phyloP scores from a whole-genome alignment of 2,113 vertebrate genomes.

The Prionailurus bengalensis region DNA sequence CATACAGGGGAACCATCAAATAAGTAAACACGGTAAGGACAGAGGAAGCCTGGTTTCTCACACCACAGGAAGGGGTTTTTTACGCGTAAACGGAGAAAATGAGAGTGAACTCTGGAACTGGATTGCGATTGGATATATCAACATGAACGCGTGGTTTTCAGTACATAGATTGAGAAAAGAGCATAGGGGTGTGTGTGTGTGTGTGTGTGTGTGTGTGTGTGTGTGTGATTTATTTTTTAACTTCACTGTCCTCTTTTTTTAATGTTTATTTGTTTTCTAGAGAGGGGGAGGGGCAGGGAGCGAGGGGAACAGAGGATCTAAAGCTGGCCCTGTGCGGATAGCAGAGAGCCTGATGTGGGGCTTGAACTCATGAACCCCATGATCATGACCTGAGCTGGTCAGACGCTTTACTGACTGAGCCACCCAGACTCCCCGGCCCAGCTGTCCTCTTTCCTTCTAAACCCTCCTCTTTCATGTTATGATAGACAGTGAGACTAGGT shows the following conservation, averaged over 20 bases:
- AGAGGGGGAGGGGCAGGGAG: no score
- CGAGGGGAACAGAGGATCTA: no score
- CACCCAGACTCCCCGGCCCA: not conserved
- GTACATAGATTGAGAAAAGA: not conserved
- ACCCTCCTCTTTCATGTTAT: not conserved
- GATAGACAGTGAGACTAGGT: not conserved
- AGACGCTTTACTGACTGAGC: no score
- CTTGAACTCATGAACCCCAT: no score
- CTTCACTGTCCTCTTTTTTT: no score
- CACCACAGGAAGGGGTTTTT: not conserved
- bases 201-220: not conserved
- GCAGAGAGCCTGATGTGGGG: no score
- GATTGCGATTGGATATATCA: accelerated
- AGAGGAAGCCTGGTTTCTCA: not conserved
- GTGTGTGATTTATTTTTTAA: not conserved
- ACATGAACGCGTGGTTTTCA: not conserved
- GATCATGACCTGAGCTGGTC: no score
- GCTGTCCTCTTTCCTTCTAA: not conserved
- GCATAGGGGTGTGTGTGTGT: not conserved
- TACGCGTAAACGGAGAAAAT: not conserved
- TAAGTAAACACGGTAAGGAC: no score
- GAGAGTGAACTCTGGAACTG: not conserved
- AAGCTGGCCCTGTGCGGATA: no score
- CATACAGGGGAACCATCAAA: not conserved
- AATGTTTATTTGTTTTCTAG: no score